A percentile compares a stretch with the other conserved stretches of the same genome.
Evolutionary conservation across 2,888 invertebrate species (phyloP).

Genomic region (Hedya salicella): DNA sequence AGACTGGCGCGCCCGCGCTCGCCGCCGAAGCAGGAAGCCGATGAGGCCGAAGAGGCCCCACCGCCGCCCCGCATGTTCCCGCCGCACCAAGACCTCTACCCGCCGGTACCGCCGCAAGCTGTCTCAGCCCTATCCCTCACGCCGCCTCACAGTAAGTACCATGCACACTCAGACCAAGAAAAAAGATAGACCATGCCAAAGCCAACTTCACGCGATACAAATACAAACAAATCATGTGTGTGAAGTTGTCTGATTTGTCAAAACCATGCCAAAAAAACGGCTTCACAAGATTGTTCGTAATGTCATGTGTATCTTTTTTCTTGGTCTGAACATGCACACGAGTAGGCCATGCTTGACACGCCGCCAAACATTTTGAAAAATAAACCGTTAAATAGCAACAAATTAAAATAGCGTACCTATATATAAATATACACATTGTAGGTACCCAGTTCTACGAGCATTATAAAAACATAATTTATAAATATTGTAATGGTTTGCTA

Average conservation of each 20-base stretch:
- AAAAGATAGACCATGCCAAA: no score
- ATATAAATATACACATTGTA: no score
- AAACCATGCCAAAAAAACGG: no score
- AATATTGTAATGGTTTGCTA: neutral
- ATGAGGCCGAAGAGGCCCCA: conserved; percentile 78
- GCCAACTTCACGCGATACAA: no score
- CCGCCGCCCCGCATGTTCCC: conserved; percentile 84
- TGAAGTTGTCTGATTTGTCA: no score
- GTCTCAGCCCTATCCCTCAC: conserved; percentile 91
- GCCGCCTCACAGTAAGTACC: conserved; percentile 91
- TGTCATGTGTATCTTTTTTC: no score
- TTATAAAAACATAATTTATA: neutral
- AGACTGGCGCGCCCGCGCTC: conserved; percentile 73
- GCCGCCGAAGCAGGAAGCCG: conserved; percentile 72
- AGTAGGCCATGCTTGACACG: conserved; percentile 21
- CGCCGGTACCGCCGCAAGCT: conserved; percentile 87
- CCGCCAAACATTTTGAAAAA: conserved; percentile 8
- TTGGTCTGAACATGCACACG: no score
- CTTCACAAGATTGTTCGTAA: no score
- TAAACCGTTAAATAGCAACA: conserved; percentile 1
- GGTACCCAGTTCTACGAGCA: no score
- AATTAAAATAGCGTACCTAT: no score
- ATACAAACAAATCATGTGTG: no score
- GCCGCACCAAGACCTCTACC: conserved; percentile 88
- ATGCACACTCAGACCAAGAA: no score